Base-by-base conservation (phyloP, 2,113 vertebrate species). In the Melanotaenia duboulayi region DNA sequence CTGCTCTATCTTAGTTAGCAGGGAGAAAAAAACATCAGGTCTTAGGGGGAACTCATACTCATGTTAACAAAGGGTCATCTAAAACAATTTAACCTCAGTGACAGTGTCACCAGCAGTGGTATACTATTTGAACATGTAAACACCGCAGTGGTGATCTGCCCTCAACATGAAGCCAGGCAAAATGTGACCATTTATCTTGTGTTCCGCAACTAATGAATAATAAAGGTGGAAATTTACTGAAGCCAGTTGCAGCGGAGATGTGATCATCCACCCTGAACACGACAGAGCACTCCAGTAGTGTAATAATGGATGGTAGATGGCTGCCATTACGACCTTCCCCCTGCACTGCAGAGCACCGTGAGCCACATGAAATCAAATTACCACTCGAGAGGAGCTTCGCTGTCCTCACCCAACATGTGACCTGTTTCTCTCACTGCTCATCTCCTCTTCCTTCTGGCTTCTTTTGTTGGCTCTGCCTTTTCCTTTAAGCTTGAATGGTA, bases 361-460 rank as follows among this genome's bases (percentile, higher is more conserved):
- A 91, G 84, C 83, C 84, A 86, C 72, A 72, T 74, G 78, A 90
- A 90, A 92, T 89, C 81, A 89, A 93, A 93, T 91, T 90, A 91
- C 83, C 12, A 69, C 90, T 79, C 74, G 24, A 85, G 82, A 92
- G 77, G 81, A 82, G 83, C 77, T 69, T 81, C 65, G 48, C 72
- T 85, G 52, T 72, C 64, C 58, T 81, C 71, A 65, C 67, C 70
- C 22, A 12, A 69, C 74, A 65, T 67, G 40, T 66, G 35, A 49
- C 40, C 55, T 16, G 6, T 64, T 35, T 67, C 57, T 50, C 66
- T 52, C 59, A 71, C 23, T 57, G 28, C 42, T 65, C 74, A 35
- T 51, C 25, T 56, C 35, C 28, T 35, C 46, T 74, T 70, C 52
- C 39, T 61, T 10, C 69, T 40, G 14, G 49, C 46, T n/a, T 67